Base-by-base conservation (phyloP, 2,113 vertebrate genomes). In the Camelus bactrianus region DNA sequence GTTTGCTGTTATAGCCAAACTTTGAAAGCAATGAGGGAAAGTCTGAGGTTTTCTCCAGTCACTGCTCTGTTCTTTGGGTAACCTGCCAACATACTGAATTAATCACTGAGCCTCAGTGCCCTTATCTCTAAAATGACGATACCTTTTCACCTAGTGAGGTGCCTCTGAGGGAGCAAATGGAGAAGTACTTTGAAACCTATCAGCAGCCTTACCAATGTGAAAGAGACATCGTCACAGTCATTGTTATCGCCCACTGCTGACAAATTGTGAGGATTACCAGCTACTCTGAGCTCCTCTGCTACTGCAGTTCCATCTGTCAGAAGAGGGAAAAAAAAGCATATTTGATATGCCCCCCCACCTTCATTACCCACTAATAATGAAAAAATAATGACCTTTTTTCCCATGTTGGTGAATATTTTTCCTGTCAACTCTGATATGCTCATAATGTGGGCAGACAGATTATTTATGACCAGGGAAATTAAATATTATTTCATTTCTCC, bases 401-500 rank as follows among this genome's bases (percentile, higher is more conserved):
- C 96, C 90, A 96, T 90, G 97, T 98, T 98, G 95, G 67, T 97
- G 98, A 97, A 97, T 98, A 97, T 98, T 98, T 98, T 97, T 85
- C 95, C 97, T 98, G 98, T 98, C 98, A 98, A 98, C 91, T 98
- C 97, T 98, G 98, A 99, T 98, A 97, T 95, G 89, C 96, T 98
- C 93, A 93, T 98, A 99, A 98, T 98, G 98, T 98, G 93, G 98
- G 97, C 20, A 96, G 98, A 98, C 98, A 98, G 97, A 98, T 98
- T 98, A 98, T 99, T 98, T 98, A 98, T 98, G 98, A 98, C 98
- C 94, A 91, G 97, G 97, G 97, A 99, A 99, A 99, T 99, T 98
- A 98, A 98, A 98, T 98, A 98, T 98, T 98, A 98, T 99, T 99
- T 99, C 98, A 98, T 97, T 93, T 96, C 94, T 98, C 56, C 93